phyloP scores from a whole-genome alignment of 1,140 invertebrate genomes.

The Lepidotrigona ventralis region DNA sequence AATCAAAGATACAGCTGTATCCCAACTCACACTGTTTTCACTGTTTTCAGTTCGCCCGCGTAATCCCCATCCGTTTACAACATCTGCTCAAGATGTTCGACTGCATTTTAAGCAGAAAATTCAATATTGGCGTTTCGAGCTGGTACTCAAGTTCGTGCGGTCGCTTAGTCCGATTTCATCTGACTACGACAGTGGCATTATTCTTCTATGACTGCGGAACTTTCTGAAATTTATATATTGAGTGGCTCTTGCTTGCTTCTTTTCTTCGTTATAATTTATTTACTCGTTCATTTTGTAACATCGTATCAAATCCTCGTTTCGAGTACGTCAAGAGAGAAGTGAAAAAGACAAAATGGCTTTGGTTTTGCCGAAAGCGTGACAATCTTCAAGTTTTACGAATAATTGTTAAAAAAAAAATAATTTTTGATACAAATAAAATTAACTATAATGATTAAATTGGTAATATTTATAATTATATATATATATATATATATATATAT shows the following conservation, averaged over 20 bases:
- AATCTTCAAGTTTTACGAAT: too few relatives aligned
- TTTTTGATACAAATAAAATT: too few relatives aligned
- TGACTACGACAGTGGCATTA: slow-evolving; percentile 40
- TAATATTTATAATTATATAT: too few relatives aligned
- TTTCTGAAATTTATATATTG: slow-evolving; percentile 27
- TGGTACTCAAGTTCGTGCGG: slow-evolving; percentile 44
- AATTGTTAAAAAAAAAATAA: too few relatives aligned
- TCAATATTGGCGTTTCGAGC: slow-evolving; percentile 43
- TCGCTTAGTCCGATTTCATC: slow-evolving; percentile 33
- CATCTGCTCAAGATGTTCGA: slow-evolving; percentile 13
- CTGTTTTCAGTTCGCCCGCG: neutral
- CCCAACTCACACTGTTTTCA: slow-evolving; percentile 17
- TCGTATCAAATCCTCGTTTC: too few relatives aligned
- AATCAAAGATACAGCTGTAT: neutral
- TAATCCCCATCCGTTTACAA: slow-evolving; percentile 14
- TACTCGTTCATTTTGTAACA: neutral
- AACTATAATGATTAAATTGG: too few relatives aligned
- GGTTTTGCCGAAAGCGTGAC: too few relatives aligned
- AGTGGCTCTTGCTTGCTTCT: neutral
- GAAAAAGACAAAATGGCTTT: too few relatives aligned
- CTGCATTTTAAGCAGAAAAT: slow-evolving; percentile 54
- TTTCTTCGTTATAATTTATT: neutral
- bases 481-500: too few relatives aligned
- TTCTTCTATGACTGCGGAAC: slow-evolving; percentile 51
- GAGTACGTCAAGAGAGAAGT: too few relatives aligned